Percentiles rank a stretch among this genome's conserved stretches.
Conservation (phyloP, 2,797 vertebrate species). For the Champsocephalus gunnari region DNA sequence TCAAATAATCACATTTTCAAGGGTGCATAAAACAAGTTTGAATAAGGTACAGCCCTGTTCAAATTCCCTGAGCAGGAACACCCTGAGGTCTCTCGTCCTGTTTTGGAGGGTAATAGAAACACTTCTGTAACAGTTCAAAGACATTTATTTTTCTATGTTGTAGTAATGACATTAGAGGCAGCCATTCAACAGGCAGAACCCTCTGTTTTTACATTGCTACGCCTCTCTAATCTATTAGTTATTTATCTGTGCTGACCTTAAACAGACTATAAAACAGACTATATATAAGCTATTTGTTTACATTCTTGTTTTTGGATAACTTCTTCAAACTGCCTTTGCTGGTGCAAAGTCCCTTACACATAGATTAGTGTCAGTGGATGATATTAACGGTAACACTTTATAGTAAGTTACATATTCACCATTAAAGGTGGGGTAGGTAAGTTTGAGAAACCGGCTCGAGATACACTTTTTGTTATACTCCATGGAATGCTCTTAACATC, state of each 20-base stretch:
- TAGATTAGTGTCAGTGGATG: neutral
- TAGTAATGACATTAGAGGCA: constrained; percentile 10
- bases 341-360: neutral
- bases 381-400: too few species aligned
- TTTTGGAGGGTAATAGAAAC: constrained; percentile 29
- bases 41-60: constrained; percentile 7
- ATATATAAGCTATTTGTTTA: neutral
- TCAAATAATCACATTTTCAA: constrained; percentile 19
- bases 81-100: constrained; percentile 15
- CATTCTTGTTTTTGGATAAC: neutral
- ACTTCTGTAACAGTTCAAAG: neutral
- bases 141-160: constrained; percentile 8
- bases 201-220: constrained; percentile 5
- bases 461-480: too few species aligned
- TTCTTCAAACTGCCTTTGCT: neutral
- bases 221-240: constrained; percentile 9
- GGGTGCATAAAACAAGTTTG: neutral
- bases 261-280: too few species aligned
- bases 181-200: constrained; percentile 9
- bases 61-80: constrained; percentile 20
- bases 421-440: too few species aligned
- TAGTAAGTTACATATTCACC: too few species aligned
- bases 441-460: too few species aligned
- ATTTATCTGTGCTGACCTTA: neutral
- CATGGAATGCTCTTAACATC: too few species aligned